Conservation (phyloP, 2,797 vertebrate genomes). For the Phalanger gymnotis region DNA sequence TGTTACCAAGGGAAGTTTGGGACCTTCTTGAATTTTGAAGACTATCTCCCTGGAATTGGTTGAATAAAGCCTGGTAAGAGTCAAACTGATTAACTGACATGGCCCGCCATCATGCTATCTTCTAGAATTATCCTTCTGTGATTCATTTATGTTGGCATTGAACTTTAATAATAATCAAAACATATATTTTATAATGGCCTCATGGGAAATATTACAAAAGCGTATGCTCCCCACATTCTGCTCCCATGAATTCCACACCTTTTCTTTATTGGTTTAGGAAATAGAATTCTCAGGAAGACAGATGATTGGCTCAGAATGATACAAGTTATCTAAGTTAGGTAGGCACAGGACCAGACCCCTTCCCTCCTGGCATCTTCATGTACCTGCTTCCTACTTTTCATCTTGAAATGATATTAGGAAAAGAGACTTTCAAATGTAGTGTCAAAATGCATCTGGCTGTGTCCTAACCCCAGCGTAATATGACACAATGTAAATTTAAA, state of each 20-base stretch:
- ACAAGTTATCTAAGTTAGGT: neutral
- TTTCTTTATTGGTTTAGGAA: neutral
- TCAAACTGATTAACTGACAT: neutral
- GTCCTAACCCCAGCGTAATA: neutral
- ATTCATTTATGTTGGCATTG: neutral
- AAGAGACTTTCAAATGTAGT: neutral
- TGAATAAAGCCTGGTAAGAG: neutral
- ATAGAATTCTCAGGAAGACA: neutral
- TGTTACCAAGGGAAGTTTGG: neutral
- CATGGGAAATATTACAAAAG: neutral
- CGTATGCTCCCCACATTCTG: neutral
- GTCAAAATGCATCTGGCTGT: neutral
- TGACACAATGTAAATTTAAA: slow-evolving; percentile 31
- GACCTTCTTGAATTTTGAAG: neutral
- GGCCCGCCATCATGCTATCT: neutral
- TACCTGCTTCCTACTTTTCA: neutral
- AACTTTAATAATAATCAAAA: neutral
- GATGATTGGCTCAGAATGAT: neutral
- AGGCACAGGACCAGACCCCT: neutral
- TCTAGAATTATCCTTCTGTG: neutral
- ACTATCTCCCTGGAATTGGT: neutral
- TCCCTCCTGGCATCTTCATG: neutral
- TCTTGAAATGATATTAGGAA: neutral
- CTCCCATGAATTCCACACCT: neutral
- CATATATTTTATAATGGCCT: neutral